Conservation (phyloP, 2,888 invertebrate genomes). For the Leucophenga montana region DNA sequence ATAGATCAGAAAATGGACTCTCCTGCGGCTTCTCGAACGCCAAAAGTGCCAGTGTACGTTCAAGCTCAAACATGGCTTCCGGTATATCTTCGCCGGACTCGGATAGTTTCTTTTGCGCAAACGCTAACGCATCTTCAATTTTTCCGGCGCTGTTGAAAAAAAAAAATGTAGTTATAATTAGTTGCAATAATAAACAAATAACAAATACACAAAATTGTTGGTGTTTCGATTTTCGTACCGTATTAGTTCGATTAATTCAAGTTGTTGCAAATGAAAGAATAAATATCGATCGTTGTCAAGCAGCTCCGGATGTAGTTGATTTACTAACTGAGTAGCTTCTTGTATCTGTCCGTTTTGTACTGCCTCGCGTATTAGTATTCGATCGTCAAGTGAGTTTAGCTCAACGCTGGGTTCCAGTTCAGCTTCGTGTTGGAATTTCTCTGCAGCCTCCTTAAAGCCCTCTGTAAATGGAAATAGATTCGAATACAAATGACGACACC, state of each 20-base stretch:
- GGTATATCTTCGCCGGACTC: slow-evolving; percentile 88
- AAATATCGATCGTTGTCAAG: slow-evolving; percentile 95
- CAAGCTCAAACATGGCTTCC: slow-evolving; percentile 83
- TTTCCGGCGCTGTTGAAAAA: slow-evolving; percentile 77
- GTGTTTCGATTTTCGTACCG: slow-evolving; percentile 53
- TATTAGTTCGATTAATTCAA: slow-evolving; percentile 72
- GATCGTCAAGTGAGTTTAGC: slow-evolving; percentile 89
- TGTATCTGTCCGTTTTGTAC: slow-evolving; percentile 94
- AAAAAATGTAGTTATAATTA: not conserved
- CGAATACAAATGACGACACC: no score
- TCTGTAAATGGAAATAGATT: slow-evolving; percentile 74
- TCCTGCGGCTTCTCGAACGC: slow-evolving; percentile 97
- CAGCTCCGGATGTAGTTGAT: slow-evolving; percentile 94
- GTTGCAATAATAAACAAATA: not conserved
- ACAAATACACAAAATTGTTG: not conserved
- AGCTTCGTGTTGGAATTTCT: slow-evolving; percentile 96
- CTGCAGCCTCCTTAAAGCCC: slow-evolving; percentile 96
- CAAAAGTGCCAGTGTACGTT: slow-evolving; percentile 92
- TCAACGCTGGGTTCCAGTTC: slow-evolving; percentile 87
- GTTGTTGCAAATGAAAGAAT: slow-evolving; percentile 90
- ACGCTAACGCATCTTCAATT: slow-evolving; percentile 87
- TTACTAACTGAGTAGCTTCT: slow-evolving; percentile 94
- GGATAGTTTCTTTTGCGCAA: slow-evolving; percentile 89
- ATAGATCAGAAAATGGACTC: slow-evolving; percentile 95
- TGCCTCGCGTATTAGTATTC: slow-evolving; percentile 93